These are phyloP conservation scores for Meriones psammophilus DNA, from an alignment of 2,797 vertebrate species.

Conservation along the genomic window DNA sequence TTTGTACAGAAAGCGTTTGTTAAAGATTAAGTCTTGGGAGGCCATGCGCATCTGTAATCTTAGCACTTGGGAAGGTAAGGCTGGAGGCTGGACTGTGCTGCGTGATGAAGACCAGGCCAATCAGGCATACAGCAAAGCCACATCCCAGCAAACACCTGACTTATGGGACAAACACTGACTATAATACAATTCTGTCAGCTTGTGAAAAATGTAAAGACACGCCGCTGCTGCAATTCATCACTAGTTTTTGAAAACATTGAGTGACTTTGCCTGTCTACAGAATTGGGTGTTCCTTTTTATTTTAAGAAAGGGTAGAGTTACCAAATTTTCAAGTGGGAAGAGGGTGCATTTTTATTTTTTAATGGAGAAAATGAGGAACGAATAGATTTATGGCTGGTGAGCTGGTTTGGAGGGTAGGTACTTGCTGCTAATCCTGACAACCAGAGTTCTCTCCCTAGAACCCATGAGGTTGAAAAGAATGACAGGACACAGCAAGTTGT, in stretches of 20 bases:
- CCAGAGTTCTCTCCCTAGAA: neutral
- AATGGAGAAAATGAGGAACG: conserved; percentile 36
- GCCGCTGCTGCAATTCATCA: conserved; percentile 2
- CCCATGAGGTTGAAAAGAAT: neutral
- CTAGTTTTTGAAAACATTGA: conserved; percentile 20
- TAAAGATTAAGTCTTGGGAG: neutral
- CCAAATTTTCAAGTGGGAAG: neutral
- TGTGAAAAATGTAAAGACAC: neutral
- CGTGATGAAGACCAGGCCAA: neutral
- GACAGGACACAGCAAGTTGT: neutral
- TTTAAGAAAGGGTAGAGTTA: neutral
- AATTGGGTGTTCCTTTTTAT: neutral
- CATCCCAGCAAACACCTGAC: neutral
- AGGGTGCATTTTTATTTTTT: neutral
- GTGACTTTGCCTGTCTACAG: neutral
- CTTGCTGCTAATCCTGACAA: neutral
- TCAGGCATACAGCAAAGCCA: neutral
- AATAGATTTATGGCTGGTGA: neutral
- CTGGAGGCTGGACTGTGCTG: neutral
- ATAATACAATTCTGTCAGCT: neutral
- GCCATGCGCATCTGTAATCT: neutral
- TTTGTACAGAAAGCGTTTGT: conserved; percentile 21
- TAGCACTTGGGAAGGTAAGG: neutral
- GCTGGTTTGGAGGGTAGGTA: neutral
- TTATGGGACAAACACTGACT: neutral